phyloP scores from a whole-genome alignment of 1,140 invertebrate genomes.

The Drosophila melanogaster region Release_6_plus_ISO1_MT NT_037436.4:22227001-22227500 shows the following conservation, averaged over 20 bases:
- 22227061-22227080: conserved; percentile 55
- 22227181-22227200: conserved; percentile 47
- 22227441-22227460: conserved; percentile 15
- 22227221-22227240: conserved; percentile 14
- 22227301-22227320: conserved; percentile 70
- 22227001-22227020: conserved; percentile 72
- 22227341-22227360: neutral
- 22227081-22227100: conserved; percentile 23
- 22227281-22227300: conserved; percentile 78
- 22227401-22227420: conserved; percentile 72
- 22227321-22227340: conserved; percentile 38
- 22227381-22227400: conserved; percentile 68
- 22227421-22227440: conserved; percentile 20
- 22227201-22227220: conserved; percentile 31
- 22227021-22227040: conserved; percentile 21
- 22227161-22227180: conserved; percentile 53
- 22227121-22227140: conserved; percentile 17
- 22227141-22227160: conserved; percentile 55
- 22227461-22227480: conserved; percentile 60
- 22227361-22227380: neutral
- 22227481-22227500: conserved; percentile 54
- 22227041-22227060: conserved; percentile 46
- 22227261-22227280: conserved; percentile 19
- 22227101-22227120: conserved; percentile 25
- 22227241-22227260: conserved; percentile 8